Evolutionary conservation across 2,888 invertebrate genomes (phyloP).

Genomic region (Stenichneumon culpator): DNA sequence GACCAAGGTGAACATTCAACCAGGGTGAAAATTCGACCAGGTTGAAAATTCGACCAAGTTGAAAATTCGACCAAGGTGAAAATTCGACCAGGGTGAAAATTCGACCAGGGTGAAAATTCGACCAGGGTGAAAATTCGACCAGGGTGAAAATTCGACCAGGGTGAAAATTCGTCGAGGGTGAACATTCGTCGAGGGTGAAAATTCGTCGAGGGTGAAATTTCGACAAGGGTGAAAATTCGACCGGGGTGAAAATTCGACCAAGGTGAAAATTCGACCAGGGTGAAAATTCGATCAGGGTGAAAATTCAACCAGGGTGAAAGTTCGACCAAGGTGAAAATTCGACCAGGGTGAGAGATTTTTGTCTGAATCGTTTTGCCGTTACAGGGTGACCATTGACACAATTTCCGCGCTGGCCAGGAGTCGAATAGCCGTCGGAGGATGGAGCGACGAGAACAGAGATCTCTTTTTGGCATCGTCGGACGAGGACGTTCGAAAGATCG

Average conservation of each 20-base stretch:
- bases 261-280: too few species aligned
- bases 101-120: background rate
- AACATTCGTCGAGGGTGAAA: background rate
- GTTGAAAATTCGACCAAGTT: too few species aligned
- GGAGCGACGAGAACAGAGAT: constrained; percentile 90
- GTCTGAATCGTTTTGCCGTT: constrained; percentile 1
- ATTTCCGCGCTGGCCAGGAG: constrained; percentile 90
- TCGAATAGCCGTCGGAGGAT: constrained; percentile 89
- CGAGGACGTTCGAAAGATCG: constrained; percentile 89
- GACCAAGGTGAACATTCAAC: too few species aligned
- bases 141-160: background rate
- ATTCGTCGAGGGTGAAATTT: too few species aligned
- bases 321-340: too few species aligned
- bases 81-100: too few species aligned
- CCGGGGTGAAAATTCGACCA: too few species aligned
- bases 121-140: background rate
- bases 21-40: too few species aligned
- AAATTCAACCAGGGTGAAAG: too few species aligned
- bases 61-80: too few species aligned
- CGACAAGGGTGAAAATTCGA: too few species aligned
- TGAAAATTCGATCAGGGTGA: too few species aligned
- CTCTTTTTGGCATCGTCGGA: constrained; percentile 91
- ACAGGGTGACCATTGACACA: constrained; percentile 92
- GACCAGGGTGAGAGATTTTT: background rate
- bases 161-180: background rate